These are phyloP conservation scores for Tachysurus fulvidraco DNA, from an alignment of 2,113 vertebrate genomes.

Conservation along the genomic window DNA sequence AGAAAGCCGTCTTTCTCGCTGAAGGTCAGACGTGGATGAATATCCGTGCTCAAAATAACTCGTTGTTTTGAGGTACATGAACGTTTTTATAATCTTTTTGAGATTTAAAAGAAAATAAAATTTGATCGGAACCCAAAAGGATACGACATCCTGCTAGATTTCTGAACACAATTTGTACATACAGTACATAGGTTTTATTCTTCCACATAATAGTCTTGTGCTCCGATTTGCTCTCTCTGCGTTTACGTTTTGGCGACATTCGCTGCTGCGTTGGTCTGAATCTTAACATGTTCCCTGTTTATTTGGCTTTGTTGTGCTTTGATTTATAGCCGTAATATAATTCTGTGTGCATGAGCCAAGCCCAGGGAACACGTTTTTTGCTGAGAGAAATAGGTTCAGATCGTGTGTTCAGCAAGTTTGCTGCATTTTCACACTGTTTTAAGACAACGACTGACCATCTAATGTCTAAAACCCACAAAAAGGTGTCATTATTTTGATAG, in stretches of 20 bases:
- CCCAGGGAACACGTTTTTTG: neutral
- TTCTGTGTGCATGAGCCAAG: neutral
- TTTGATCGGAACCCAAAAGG: neutral
- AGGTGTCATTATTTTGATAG: neutral
- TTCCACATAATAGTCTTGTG: neutral
- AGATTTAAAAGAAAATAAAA: neutral
- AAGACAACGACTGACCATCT: neutral
- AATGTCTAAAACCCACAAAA: neutral
- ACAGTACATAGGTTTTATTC: neutral
- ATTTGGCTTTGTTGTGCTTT: neutral
- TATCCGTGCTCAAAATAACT: neutral
- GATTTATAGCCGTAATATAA: constrained; percentile 15
- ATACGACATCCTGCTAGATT: neutral
- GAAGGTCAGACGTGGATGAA: neutral
- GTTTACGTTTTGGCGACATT: neutral
- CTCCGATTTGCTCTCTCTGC: neutral
- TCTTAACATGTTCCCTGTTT: neutral
- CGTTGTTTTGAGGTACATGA: neutral
- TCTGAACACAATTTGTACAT: neutral
- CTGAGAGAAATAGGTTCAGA: neutral
- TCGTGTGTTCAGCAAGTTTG: neutral
- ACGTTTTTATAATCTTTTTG: neutral
- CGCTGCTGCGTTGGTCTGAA: neutral
- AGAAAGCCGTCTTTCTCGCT: neutral
- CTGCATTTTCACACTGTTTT: neutral